Evolutionary conservation across 2,113 vertebrate genomes (phyloP).

Genomic region (Nesogale talazaci): DNA sequence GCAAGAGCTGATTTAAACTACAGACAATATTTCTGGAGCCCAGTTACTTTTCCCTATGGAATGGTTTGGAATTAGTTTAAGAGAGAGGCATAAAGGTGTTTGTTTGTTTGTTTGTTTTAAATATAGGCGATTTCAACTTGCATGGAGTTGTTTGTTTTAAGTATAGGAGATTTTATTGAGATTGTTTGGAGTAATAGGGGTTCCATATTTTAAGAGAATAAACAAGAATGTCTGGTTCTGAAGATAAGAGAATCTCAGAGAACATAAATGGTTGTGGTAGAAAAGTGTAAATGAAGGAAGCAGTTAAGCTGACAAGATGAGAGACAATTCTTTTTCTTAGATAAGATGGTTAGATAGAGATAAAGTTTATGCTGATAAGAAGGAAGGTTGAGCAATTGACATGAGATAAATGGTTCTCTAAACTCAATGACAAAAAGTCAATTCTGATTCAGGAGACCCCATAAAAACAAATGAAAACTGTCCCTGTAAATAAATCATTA

Average conservation of each 20-base stretch:
- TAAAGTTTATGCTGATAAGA: neutral
- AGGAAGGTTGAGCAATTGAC: neutral
- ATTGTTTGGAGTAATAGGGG: slow-evolving; percentile 4
- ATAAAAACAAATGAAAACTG: too few species aligned
- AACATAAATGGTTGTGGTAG: neutral
- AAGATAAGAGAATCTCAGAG: neutral
- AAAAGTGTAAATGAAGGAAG: neutral
- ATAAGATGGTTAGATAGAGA: neutral
- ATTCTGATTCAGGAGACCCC: too few species aligned
- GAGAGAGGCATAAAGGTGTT: neutral
- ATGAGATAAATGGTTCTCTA: neutral
- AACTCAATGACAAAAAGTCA: neutral
- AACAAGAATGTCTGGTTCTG: neutral
- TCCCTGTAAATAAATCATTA: too few species aligned
- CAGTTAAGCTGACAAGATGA: neutral
- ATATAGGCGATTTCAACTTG: neutral
- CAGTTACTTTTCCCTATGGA: neutral
- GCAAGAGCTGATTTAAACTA: neutral
- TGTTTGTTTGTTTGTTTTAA: slow-evolving; percentile 11
- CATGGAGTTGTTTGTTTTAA: slow-evolving; percentile 3
- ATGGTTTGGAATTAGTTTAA: neutral
- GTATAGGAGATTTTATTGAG: neutral
- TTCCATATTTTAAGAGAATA: neutral
- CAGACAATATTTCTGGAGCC: neutral
- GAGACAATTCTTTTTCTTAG: neutral